Percentiles rank a stretch among this genome's conserved stretches.
These are phyloP conservation scores for Podarcis cretensis DNA, from an alignment of 2,113 vertebrate species.

Conservation along the genomic window DNA sequence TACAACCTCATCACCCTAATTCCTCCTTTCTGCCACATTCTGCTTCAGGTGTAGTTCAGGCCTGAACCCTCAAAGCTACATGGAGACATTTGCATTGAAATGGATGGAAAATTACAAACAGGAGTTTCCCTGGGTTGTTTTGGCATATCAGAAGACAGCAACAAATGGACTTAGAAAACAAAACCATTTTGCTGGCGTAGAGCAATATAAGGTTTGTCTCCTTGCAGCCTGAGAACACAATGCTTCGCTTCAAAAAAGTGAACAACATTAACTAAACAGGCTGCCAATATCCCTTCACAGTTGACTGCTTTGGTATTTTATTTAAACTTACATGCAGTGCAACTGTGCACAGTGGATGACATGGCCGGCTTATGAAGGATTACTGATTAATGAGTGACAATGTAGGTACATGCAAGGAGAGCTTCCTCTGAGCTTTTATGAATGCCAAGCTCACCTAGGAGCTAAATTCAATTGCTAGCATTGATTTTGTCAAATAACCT, in stretches of 20 bases:
- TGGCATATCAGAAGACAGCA: neutral
- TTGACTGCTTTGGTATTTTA: conserved; percentile 48
- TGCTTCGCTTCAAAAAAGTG: conserved; percentile 31
- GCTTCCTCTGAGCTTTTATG: conserved; percentile 1
- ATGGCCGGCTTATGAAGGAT: conserved; percentile 45
- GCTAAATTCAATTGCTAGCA: conserved; percentile 34
- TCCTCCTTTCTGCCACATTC: neutral
- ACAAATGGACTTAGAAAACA: conserved; percentile 22
- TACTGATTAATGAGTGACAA: conserved; percentile 40
- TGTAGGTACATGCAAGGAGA: conserved; percentile 10
- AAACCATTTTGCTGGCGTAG: conserved; percentile 34
- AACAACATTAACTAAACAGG: conserved; percentile 28
- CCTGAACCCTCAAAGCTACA: neutral
- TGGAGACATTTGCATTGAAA: neutral
- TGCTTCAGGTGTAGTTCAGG: neutral
- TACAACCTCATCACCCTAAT: neutral
- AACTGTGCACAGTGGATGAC: conserved; percentile 34
- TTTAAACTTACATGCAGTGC: conserved; percentile 33
- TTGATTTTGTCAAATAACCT: conserved; percentile 42
- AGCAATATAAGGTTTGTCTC: conserved; percentile 28
- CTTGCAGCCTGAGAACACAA: conserved; percentile 31
- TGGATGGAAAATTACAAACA: neutral
- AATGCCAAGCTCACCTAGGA: conserved; percentile 15
- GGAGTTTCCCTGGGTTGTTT: neutral
- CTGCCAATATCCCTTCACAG: conserved; percentile 39